Base-by-base conservation (phyloP, 2,888 invertebrate species). In the Mimas tiliae region DNA sequence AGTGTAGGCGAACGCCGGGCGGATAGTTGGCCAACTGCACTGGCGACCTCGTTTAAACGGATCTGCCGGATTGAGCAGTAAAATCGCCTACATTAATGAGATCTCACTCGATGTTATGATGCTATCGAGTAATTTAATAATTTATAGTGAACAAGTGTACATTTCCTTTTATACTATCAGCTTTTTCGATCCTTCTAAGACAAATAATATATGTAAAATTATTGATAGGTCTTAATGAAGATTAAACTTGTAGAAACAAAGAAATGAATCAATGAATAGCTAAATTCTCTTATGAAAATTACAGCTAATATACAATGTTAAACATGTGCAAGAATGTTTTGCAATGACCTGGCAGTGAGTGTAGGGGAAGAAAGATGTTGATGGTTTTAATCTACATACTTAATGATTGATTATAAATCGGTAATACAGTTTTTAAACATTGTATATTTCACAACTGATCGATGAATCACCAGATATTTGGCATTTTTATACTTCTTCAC, bases 51-150 rank as follows among this genome's bases (percentile, higher is more conserved):
- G 6, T 42, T 58, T 42, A 42, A 58, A 38, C 58, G 19, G 12
- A 58, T 58, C 34, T 55, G 34, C 34, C 38, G 58, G 58, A 58
- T 58, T 58, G 42, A 58, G 58, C 42, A 42, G 58, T 42, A 42
- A 58, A 58, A 42, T 58, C 58, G 42, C 58, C 58, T 58, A 58
- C 58, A 19, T 42, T 58, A 38, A 19, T 42, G 6, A 12, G 12
- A 58, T 58, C 19, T 58, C 58, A 58, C 19, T 58, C 19, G 21
- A 16, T 58, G 21, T 58, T 58, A 58, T 67, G 69, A 66, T 63
- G 53, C 50, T 51, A 51, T 69, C 65, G 45, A 64, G 51, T 34
- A 21, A 62, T 65, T 45, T 38, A 67, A 50, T 58, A 62, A 48
- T 47, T 27, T 48, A 48, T 48, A 48, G 58, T 38, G 6, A 19